These are phyloP conservation scores for Antechinus stuartii DNA, from an alignment of 2,113 vertebrate genomes.

Conservation along the genomic window DNA sequence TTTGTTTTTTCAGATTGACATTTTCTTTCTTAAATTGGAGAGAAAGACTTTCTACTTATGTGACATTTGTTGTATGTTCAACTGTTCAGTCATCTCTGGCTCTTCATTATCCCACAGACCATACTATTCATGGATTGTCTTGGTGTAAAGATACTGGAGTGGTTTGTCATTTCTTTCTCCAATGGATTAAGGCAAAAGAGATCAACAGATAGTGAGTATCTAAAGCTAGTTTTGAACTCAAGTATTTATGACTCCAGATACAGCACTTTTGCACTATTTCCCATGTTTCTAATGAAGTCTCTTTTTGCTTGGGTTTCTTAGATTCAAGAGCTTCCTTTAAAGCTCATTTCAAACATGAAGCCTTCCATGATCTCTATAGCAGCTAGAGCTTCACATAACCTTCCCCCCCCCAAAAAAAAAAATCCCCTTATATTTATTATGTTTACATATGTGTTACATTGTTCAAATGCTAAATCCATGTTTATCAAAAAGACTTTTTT, in stretches of 20 bases:
- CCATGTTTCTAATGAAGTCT: neutral
- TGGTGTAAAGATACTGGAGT: neutral
- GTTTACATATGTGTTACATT: too few species aligned
- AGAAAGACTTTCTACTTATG: neutral
- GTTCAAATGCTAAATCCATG: too few species aligned
- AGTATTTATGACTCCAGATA: neutral
- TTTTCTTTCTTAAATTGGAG: neutral
- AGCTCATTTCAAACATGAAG: neutral
- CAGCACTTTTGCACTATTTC: neutral
- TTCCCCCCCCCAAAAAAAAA: neutral
- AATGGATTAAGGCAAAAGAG: neutral
- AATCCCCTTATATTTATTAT: neutral
- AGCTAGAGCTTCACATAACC: neutral
- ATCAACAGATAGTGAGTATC: neutral
- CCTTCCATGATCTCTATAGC: neutral
- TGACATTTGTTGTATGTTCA: neutral
- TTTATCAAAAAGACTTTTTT: too few species aligned
- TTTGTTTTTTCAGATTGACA: neutral
- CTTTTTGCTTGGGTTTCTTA: neutral
- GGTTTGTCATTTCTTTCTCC: neutral
- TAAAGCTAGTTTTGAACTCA: neutral
- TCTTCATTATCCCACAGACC: neutral
- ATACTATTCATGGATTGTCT: neutral
- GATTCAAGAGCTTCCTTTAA: neutral
- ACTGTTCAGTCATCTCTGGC: neutral